phyloP scores from a whole-genome alignment of 1,140 invertebrate species.

The Drosophila truncata region DNA sequence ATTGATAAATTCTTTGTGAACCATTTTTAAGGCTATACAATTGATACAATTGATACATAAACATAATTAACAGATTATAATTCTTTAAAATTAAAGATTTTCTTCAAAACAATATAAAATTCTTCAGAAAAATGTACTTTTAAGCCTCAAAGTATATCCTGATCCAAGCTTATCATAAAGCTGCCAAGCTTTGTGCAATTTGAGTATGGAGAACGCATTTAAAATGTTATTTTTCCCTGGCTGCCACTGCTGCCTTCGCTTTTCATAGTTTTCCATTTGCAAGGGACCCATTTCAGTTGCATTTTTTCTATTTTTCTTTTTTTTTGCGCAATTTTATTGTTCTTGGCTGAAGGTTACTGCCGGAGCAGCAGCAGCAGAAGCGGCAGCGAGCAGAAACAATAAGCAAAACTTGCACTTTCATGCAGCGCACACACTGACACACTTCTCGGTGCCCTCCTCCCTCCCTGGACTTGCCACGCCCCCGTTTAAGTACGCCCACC shows the following conservation, averaged over 20 bases:
- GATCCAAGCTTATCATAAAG: constrained; percentile 8
- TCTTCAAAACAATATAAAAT: not conserved
- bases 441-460: constrained; percentile 17
- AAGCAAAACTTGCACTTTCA: constrained; percentile 77
- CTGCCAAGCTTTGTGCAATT: constrained; percentile 7
- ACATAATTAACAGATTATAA: not conserved
- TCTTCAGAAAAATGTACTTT: not conserved
- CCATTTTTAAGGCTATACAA: not conserved
- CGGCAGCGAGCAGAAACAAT: constrained; percentile 50
- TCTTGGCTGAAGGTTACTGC: constrained; percentile 66
- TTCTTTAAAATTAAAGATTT: too few relatives aligned
- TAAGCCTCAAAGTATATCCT: not conserved
- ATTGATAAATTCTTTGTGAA: not conserved
- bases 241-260: constrained; percentile 19
- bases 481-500: constrained; percentile 15
- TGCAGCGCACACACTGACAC: constrained; percentile 37
- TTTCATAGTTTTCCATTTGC: constrained; percentile 77
- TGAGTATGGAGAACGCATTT: constrained; percentile 47
- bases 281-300: constrained; percentile 69
- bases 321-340: constrained; percentile 70
- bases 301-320: constrained; percentile 21
- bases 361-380: constrained; percentile 15
- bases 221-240: constrained; percentile 68
- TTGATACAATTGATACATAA: not conserved
- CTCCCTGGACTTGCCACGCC: constrained; percentile 11